phyloP scores from a whole-genome alignment of 1,140 invertebrate species.

The Heliconius congener region DNA sequence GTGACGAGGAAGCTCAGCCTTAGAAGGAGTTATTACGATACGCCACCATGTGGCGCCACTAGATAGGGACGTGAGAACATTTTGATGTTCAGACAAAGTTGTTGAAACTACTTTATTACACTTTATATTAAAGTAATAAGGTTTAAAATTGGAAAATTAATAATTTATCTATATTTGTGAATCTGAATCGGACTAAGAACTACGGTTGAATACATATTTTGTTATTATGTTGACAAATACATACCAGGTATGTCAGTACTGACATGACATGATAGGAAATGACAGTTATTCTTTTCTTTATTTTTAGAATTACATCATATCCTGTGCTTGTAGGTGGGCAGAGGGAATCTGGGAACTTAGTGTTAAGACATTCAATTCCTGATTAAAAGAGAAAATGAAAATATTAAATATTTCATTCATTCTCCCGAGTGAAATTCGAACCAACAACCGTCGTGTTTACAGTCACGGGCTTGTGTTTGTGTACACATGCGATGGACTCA shows the following conservation, averaged over 20 bases:
- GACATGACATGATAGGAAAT: conserved; percentile 44
- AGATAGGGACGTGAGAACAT: conserved; percentile 59
- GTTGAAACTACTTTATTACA: conserved; percentile 26
- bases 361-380: too few species aligned
- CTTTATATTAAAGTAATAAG: conserved; percentile 41
- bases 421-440: too few species aligned
- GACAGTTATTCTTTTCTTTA: too few species aligned
- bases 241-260: conserved; percentile 49
- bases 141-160: conserved; percentile 38
- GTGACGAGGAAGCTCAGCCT: conserved; percentile 36
- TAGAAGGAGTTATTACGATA: conserved; percentile 48
- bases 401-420: too few species aligned
- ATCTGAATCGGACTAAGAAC: conserved; percentile 47
- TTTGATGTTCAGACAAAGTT: conserved; percentile 44
- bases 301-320: too few species aligned
- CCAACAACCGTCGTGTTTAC: too few species aligned
- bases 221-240: conserved; percentile 71
- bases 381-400: too few species aligned
- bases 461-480: too few species aligned
- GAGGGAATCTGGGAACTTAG: too few species aligned
- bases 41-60: conserved; percentile 55
- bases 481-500: too few species aligned
- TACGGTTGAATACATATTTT: conserved; percentile 69
- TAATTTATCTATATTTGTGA: conserved; percentile 26
- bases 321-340: too few species aligned